Evolutionary conservation across 2,888 invertebrate genomes (phyloP).

Genomic region (Arctia plantaginis): DNA sequence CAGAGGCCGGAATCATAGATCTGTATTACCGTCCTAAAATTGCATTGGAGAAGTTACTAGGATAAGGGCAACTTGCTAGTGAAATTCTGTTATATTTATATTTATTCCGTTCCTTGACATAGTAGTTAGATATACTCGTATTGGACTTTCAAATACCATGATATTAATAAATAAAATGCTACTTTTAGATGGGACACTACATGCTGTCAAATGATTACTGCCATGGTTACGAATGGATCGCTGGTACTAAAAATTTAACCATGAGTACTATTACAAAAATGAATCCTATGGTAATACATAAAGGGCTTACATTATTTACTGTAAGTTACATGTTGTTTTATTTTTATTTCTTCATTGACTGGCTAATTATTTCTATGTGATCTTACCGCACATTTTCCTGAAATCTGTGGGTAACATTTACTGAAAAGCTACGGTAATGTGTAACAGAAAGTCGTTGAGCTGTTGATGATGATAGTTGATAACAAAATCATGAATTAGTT

Average conservation of each 20-base stretch:
- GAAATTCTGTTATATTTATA: background rate
- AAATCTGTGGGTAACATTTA: no score
- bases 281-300: slow-evolving; percentile 5
- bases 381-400: no score
- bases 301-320: slow-evolving; percentile 11
- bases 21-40: background rate
- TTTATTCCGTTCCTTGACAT: no score
- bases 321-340: slow-evolving; percentile 7
- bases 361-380: no score
- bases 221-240: slow-evolving; percentile 8
- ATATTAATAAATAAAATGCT: background rate
- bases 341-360: no score
- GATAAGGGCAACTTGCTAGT: background rate
- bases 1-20: background rate
- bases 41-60: background rate
- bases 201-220: slow-evolving; percentile 12
- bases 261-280: background rate
- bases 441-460: no score
- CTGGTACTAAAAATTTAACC: background rate
- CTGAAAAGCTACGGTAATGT: no score
- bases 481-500: no score
- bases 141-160: background rate
- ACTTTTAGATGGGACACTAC: slow-evolving; percentile 16
- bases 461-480: no score
- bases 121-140: no score